Conservation (phyloP, 1,140 invertebrate species). For the Drosophila rufa region DNA sequence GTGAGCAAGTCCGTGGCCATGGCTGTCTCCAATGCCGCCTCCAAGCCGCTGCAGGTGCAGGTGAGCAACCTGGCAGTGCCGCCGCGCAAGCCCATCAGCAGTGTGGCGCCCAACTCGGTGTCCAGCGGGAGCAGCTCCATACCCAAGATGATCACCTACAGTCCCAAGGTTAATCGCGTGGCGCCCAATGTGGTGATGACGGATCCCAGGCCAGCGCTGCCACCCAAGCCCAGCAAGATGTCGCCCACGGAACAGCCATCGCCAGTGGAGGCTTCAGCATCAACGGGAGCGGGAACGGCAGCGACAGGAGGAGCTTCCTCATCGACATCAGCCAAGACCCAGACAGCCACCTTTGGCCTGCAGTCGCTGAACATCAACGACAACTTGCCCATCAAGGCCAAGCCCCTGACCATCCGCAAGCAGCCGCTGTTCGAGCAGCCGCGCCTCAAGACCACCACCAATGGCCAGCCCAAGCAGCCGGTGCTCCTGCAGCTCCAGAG, state of each 20-base stretch:
- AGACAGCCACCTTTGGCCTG: conserved; percentile 84
- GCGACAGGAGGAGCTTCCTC: conserved; percentile 13
- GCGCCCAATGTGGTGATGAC: conserved; percentile 83
- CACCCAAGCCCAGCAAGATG: conserved; percentile 89
- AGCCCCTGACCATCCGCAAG: conserved; percentile 92
- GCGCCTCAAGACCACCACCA: conserved; percentile 87
- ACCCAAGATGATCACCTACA: conserved; percentile 90
- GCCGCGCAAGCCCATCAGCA: conserved; percentile 91
- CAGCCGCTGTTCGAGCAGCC: conserved; percentile 91
- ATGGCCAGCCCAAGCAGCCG: conserved; percentile 51
- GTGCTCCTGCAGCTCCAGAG: conserved; percentile 80
- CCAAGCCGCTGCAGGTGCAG: conserved; percentile 71
- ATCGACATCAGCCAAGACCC: conserved; percentile 43
- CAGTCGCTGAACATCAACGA: conserved; percentile 85
- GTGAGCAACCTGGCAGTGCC: conserved; percentile 77
- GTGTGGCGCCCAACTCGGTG: conserved; percentile 91
- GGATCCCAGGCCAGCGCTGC: conserved; percentile 88
- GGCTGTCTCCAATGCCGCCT: conserved; percentile 45
- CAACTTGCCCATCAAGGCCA: conserved; percentile 89
- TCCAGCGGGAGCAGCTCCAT: conserved; percentile 85
- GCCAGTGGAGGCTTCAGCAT: conserved; percentile 9
- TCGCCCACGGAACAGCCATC: conserved; percentile 62
- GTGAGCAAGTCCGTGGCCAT: conserved; percentile 87
- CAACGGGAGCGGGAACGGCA: conserved; percentile 23
- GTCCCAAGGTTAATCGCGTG: conserved; percentile 83